Evolutionary conservation across 2,888 invertebrate genomes (phyloP).

Genomic region (Stenichneumon culpator): DNA sequence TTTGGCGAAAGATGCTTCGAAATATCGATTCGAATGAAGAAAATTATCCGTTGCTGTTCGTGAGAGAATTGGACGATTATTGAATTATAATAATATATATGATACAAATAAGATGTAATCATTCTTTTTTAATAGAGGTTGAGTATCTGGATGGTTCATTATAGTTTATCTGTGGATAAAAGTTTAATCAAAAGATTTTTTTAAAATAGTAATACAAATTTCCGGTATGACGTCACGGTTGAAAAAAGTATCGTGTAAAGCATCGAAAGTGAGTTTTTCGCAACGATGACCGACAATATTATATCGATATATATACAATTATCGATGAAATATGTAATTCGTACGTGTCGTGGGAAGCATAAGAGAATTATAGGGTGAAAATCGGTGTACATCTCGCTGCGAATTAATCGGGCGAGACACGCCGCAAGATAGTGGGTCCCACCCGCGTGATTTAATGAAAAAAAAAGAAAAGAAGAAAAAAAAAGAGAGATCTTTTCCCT

Average conservation of each 20-base stretch:
- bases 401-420: slow-evolving; percentile 81
- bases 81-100: too few species aligned
- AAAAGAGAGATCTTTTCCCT: slow-evolving; percentile 50
- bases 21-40: too few species aligned
- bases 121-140: too few species aligned
- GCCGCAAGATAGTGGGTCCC: slow-evolving; percentile 70
- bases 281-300: background rate
- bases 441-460: slow-evolving; percentile 83
- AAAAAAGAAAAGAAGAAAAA: slow-evolving; percentile 53
- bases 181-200: too few species aligned
- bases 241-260: background rate
- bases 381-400: slow-evolving; percentile 72
- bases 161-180: too few species aligned
- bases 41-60: too few species aligned
- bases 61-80: too few species aligned
- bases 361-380: background rate
- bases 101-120: too few species aligned
- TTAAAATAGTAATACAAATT: background rate
- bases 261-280: background rate
- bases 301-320: slow-evolving; percentile 2
- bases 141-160: too few species aligned
- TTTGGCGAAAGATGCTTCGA: too few species aligned
- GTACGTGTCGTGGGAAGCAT: slow-evolving; percentile 2
- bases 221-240: background rate
- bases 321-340: slow-evolving; percentile 32